Base-by-base conservation (phyloP, 2,888 invertebrate species). In the Himalopsyche anomala region DNA sequence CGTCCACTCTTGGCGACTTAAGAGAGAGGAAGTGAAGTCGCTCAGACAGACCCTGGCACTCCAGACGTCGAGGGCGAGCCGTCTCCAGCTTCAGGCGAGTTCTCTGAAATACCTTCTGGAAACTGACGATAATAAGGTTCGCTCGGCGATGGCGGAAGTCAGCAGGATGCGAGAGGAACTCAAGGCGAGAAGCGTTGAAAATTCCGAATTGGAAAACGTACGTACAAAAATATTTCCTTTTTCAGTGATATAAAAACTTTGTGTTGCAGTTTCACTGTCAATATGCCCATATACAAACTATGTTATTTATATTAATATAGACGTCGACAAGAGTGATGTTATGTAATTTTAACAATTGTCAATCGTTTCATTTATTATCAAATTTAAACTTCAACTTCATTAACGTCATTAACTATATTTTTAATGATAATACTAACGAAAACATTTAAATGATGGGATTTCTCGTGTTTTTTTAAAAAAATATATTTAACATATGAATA, bases 201-300 rank as follows among this genome's bases (percentile, higher is more conserved):
- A 85, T 80, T 54, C 82, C 2, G 84, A 79, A 36, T 79, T 86
- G 74, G 87, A 88, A 84, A 86, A 85, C 62, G 88, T 88, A 88
- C 36, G 82, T 84, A 56, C 28, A 74, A 5, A 36, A 36, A 36
- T 74, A 74, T 74, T 38, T 74, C 12, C n/a, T 5, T 38, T 74
- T 36, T 74, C 12, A 74, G 15, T 11, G 15, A 5, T 12, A 62
- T 62, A 28, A n/a, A 62, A 9, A 19, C 62, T 19, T 3, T 19
- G 9, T 19, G 19, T 12, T n/a, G 19, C 6, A 5, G 38, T 74
- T 74, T 38, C 15, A 74, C 36, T 36, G 36, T 38, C 36, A 74
- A 36, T 38, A 1, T 45, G 11, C 45, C 6, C 2, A 11, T 19
- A 4, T 74, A 62, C 4, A 8, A 11, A 19, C 19, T 19, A 28